Evolutionary conservation across 2,888 invertebrate species (phyloP).

Genomic region (Conus canariensis): DNA sequence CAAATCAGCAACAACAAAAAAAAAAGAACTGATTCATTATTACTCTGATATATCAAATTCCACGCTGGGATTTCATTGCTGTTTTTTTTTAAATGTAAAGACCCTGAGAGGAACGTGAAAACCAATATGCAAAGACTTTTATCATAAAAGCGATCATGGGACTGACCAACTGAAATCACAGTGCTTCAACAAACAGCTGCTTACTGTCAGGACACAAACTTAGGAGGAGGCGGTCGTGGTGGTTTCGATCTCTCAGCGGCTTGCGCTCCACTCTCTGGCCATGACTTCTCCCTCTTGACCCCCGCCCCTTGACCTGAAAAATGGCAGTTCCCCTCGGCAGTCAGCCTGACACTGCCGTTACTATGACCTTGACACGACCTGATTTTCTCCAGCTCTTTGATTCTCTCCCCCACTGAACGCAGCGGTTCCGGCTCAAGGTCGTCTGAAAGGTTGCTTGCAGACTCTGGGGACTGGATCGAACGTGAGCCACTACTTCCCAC

Average conservation of each 20-base stretch:
- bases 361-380: background rate
- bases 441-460: background rate
- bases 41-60: too few species aligned
- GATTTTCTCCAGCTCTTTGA: background rate
- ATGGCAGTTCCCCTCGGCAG: background rate
- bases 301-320: background rate
- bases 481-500: background rate
- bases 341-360: too few species aligned
- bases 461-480: background rate
- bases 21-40: too few species aligned
- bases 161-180: background rate
- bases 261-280: background rate
- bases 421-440: background rate
- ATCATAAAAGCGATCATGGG: too few species aligned
- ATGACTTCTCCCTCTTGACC: background rate
- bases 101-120: too few species aligned
- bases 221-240: slow-evolving; percentile 25
- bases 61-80: too few species aligned
- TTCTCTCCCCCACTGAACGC: background rate
- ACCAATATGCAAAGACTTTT: too few species aligned
- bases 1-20: too few species aligned
- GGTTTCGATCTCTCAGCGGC: slow-evolving; percentile 13
- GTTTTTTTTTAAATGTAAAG: too few species aligned
- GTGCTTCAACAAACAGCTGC: background rate
- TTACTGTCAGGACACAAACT: background rate